These are phyloP conservation scores for Magallana ariakensis DNA, from an alignment of 1,140 invertebrate genomes.

Conservation along the genomic window DNA sequence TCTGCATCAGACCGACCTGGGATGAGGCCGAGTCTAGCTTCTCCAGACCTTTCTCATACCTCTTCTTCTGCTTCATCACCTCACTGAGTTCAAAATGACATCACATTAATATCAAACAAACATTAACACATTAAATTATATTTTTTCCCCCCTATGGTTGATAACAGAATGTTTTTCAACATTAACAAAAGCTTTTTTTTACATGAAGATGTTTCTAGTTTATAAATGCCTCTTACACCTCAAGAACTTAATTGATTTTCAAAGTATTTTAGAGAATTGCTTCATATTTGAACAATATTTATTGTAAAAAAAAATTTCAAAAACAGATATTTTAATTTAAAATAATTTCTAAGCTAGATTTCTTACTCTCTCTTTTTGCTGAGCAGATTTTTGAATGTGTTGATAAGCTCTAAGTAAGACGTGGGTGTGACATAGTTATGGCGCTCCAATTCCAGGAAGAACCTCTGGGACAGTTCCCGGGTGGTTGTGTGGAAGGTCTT, in stretches of 20 bases:
- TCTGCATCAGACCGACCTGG: conserved; percentile 85
- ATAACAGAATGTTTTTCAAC: background rate
- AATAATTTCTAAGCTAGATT: no score
- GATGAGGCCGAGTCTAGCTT: conserved; percentile 79
- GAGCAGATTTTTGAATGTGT: conserved; percentile 78
- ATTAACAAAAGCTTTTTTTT: background rate
- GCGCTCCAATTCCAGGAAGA: conserved; percentile 84
- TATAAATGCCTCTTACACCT: no score
- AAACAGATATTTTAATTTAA: no score
- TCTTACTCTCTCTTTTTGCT: conserved; percentile 84
- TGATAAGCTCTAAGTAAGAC: conserved; percentile 80
- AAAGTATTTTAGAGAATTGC: no score
- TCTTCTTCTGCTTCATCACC: conserved; percentile 86
- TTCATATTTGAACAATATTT: no score
- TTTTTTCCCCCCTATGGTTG: background rate
- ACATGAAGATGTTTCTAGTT: no score
- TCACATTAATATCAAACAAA: background rate
- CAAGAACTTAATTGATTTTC: no score
- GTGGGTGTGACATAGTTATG: conserved; percentile 81
- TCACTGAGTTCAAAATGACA: conserved; percentile 79
- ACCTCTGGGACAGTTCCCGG: conserved; percentile 83
- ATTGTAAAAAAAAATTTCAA: no score
- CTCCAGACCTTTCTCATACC: conserved; percentile 81
- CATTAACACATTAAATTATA: background rate
- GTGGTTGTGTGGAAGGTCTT: conserved; percentile 92